Evolutionary conservation across 35 echinoderm and acorn worm genomes (phyloP).

Genomic region (Heliocidaris erythrogramma): DNA sequence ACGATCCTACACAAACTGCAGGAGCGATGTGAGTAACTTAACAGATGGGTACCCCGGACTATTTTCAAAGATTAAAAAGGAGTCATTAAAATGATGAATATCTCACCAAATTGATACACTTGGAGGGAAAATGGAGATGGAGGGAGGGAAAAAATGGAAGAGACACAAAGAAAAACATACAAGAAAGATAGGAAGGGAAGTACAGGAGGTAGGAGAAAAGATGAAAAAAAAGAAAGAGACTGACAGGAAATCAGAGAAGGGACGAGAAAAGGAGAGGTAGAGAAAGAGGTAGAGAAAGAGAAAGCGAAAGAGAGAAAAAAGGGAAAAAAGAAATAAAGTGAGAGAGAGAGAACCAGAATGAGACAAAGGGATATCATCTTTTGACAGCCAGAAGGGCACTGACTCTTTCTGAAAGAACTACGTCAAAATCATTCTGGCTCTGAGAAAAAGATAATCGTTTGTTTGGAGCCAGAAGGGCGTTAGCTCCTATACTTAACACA

Average conservation of each 20-base stretch:
- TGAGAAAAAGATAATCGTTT: too few relatives aligned
- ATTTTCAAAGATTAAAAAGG: background rate
- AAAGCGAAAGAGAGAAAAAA: background rate
- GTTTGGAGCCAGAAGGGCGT: too few relatives aligned
- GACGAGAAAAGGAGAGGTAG: too few relatives aligned
- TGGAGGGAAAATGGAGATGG: background rate
- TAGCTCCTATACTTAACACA: too few relatives aligned
- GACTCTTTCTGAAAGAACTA: too few relatives aligned
- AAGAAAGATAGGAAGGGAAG: background rate
- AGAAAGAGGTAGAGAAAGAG: background rate
- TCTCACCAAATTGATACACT: background rate
- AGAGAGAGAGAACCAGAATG: too few relatives aligned
- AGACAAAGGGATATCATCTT: too few relatives aligned
- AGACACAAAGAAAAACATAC: background rate
- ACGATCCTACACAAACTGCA: background rate
- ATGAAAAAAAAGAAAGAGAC: background rate
- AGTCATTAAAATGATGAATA: conserved; percentile 13
- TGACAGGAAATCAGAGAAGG: background rate
- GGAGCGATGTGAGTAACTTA: background rate
- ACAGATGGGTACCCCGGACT: background rate
- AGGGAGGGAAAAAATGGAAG: background rate
- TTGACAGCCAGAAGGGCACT: too few relatives aligned
- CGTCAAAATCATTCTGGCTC: too few relatives aligned
- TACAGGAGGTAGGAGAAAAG: background rate
- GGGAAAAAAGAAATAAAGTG: too few relatives aligned